These are phyloP conservation scores for Nycteola revayana DNA, from an alignment of 2,888 invertebrate genomes.

Conservation along the genomic window DNA sequence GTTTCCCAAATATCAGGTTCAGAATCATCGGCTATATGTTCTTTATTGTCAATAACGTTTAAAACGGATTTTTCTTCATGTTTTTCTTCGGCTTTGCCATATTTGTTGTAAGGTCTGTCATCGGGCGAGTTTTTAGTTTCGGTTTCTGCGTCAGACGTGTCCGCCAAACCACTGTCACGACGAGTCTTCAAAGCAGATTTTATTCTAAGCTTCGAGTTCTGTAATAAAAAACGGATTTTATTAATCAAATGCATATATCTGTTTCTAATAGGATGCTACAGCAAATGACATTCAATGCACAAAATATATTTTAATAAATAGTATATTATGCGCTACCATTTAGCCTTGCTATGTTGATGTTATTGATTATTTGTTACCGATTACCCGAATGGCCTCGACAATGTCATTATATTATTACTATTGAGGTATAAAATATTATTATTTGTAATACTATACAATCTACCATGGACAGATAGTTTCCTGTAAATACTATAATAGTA, in stretches of 20 bases:
- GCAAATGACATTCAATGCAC: neutral
- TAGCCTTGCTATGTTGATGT: too few relatives aligned
- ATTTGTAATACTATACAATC: too few relatives aligned
- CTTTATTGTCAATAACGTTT: slow-evolving; percentile 47
- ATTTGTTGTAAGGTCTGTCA: slow-evolving; percentile 32
- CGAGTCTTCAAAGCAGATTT: slow-evolving; percentile 64
- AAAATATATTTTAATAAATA: neutral
- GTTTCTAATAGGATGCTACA: too few relatives aligned
- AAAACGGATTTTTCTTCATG: slow-evolving; percentile 37
- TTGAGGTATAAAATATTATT: too few relatives aligned
- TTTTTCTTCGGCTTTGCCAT: slow-evolving; percentile 19
- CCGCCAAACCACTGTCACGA: slow-evolving; percentile 73
- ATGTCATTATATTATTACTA: too few relatives aligned
- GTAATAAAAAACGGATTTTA: slow-evolving; percentile 24
- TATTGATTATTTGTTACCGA: too few relatives aligned
- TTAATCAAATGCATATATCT: too few relatives aligned
- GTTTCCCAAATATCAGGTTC: slow-evolving; percentile 53
- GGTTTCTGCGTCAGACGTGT: slow-evolving; percentile 72
- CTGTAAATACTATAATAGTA: too few relatives aligned
- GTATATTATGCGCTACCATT: too few relatives aligned
- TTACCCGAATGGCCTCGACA: too few relatives aligned
- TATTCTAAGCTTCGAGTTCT: slow-evolving; percentile 52
- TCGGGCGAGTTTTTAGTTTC: slow-evolving; percentile 52
- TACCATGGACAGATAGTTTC: too few relatives aligned
- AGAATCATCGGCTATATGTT: slow-evolving; percentile 22